Evolutionary conservation across 2,888 invertebrate species (phyloP).

Genomic region (Lepidocyrtoides sp.): DNA sequence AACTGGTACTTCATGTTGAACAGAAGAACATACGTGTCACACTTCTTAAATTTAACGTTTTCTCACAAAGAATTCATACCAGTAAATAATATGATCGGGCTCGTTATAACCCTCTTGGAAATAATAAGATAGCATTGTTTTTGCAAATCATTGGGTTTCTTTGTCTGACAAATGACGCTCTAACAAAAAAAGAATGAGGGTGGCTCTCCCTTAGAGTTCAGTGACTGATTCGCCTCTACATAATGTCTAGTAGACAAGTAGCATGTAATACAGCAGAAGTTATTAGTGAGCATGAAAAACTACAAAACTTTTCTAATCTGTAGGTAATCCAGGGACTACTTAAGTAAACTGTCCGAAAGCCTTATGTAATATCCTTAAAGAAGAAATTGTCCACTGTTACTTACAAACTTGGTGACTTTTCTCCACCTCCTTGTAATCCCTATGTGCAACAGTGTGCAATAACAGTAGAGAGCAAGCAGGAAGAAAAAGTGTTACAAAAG

Average conservation of each 20-base stretch:
- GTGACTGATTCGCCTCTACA: too few species aligned
- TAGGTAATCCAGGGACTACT: conserved; percentile 36
- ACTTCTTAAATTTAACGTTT: too few species aligned
- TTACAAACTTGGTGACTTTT: background rate
- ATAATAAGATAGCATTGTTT: background rate
- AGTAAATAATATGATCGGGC: too few species aligned
- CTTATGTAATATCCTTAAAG: conserved; percentile 20
- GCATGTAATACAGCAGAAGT: too few species aligned
- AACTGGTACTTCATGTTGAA: too few species aligned
- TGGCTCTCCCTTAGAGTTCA: too few species aligned
- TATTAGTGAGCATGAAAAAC: background rate
- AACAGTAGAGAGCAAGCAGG: background rate
- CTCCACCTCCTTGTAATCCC: background rate
- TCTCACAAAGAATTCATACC: too few species aligned
- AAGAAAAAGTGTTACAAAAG: background rate
- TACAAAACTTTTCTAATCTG: conserved; percentile 22
- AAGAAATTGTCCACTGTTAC: background rate
- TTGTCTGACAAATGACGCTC: background rate
- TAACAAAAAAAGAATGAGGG: background rate
- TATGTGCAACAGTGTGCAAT: too few species aligned
- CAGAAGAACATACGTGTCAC: too few species aligned
- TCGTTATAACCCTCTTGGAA: too few species aligned
- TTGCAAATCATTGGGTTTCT: too few species aligned
- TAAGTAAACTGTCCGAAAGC: conserved; percentile 4
- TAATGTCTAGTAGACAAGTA: too few species aligned